Evolutionary conservation across 2,888 invertebrate species (phyloP), one percentile per base, ranked within the genome.

Genomic region (Xestoiulus laeticollis): DNA sequence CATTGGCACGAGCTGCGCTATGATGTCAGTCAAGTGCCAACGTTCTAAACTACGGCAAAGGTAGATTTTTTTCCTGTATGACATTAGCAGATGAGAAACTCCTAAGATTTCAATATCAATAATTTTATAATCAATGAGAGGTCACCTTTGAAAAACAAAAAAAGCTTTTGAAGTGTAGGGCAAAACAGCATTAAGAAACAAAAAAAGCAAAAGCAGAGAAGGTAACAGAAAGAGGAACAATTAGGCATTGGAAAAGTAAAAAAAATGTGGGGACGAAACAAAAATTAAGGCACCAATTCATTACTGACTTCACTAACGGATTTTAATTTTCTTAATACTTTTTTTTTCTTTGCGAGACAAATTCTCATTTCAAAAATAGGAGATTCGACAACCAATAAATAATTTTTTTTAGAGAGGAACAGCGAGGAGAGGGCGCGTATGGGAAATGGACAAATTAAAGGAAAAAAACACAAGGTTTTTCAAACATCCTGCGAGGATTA

Each of bases 311-410:
- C 53, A 53, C 53, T 53, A 53, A 53, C n/a, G 16, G 53, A 53
- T 53, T 53, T 53, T 53, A 53, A 53, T 53, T 53, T 53, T 53
- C 53, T 19, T 53, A 53, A 53, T 53, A 53, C 53, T 53, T 48
- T 16, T 48, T 53, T n/a, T 1, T 53, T n/a, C 8, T 38, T 38
- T 8, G 38, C 38, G 38, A 53, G 53, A 53, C 53, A 53, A 48
- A 53, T 53, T 53, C 53, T 53, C n/a, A n/a, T 53, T 53, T 19
- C 53, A 53, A 53, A 53, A 38, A 38, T 53, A 53, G 53, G 53
- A 53, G 53, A 53, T 53, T 53, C 53, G 53, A n/a, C 53, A 53
- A 53, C n/a, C 53, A 53, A 53, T 53, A 53, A 53, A 53, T 53
- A 53, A 5, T 38, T 38, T 38, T 38, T 53, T 48, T n/a, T 53